Evolutionary conservation across 2,888 invertebrate genomes (phyloP).

Genomic region (Amaurobius ferox): DNA sequence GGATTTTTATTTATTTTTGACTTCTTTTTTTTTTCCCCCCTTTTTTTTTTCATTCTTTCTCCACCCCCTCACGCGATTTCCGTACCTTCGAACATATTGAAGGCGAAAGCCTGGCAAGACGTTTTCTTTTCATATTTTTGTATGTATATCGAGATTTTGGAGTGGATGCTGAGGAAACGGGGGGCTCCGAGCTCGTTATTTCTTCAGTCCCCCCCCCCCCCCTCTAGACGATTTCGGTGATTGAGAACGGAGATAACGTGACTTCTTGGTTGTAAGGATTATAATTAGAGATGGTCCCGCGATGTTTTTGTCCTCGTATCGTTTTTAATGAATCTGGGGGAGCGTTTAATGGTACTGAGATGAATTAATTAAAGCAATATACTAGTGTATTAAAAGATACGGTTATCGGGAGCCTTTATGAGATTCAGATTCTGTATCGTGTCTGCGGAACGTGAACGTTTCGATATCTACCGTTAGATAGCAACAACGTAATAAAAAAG

Average conservation of each 20-base stretch:
- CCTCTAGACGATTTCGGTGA: conserved; percentile 5
- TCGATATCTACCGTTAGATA: too few relatives aligned
- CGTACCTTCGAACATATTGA: conserved; percentile 17
- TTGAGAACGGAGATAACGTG: conserved; percentile 16
- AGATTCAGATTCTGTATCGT: not conserved
- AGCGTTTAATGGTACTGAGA: conserved; percentile 2
- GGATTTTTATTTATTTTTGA: conserved; percentile 43
- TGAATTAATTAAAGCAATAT: conserved; percentile 1
- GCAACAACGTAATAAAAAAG: too few relatives aligned
- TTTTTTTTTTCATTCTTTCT: conserved; percentile 16
- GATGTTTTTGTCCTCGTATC: conserved; percentile 1
- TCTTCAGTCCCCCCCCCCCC: not conserved
- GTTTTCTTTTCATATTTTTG: conserved; percentile 32
- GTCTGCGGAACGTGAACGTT: too few relatives aligned
- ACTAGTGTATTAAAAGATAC: not conserved
- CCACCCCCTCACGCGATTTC: conserved; percentile 25
- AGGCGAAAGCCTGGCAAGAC: conserved; percentile 43
- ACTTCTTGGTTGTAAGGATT: conserved; percentile 16
- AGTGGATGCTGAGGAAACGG: not conserved
- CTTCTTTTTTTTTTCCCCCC: conserved; percentile 19
- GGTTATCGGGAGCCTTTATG: not conserved
- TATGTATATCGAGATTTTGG: conserved; percentile 18
- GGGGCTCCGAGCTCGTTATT: not conserved
- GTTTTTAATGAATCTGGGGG: conserved; percentile 10
- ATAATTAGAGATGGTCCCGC: conserved; percentile 8